A percentile compares a stretch with the other conserved stretches of the same genome.
Conservation (phyloP, 1,140 invertebrate species). For the Euwallacea fornicatus region DNA sequence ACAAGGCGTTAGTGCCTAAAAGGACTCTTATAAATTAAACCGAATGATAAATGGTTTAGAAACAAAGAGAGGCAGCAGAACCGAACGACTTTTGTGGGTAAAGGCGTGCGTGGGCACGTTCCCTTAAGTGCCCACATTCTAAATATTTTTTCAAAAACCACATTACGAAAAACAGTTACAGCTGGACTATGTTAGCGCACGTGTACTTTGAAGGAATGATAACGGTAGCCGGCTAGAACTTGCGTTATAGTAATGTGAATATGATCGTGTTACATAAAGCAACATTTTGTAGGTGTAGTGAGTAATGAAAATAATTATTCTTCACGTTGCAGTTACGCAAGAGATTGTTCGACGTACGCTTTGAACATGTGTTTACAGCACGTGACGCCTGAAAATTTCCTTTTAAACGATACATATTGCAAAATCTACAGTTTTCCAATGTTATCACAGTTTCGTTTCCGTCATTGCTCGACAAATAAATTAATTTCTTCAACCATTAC, state of each 20-base stretch:
- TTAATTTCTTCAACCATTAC: too few species aligned
- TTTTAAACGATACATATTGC: background rate
- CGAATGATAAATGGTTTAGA: too few species aligned
- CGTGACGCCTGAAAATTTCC: slow-evolving; percentile 21
- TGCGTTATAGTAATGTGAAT: slow-evolving; percentile 27
- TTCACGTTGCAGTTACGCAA: slow-evolving; percentile 39
- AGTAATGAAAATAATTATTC: slow-evolving; percentile 41
- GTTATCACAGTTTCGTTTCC: background rate
- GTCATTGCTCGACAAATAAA: background rate
- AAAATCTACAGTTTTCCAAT: background rate
- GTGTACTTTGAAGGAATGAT: slow-evolving; percentile 18
- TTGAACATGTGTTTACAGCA: slow-evolving; percentile 31
- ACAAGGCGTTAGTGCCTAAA: background rate
- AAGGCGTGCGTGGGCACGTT: too few species aligned
- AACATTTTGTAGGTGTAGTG: slow-evolving; percentile 38
- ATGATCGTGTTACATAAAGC: slow-evolving; percentile 34
- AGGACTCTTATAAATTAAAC: too few species aligned
- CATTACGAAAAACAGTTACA: background rate
- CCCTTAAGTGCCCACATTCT: too few species aligned
- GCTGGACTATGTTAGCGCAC: slow-evolving; percentile 9
- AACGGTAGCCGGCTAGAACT: slow-evolving; percentile 22
- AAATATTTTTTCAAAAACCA: too few species aligned
- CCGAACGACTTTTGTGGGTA: too few species aligned
- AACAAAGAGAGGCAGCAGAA: too few species aligned
- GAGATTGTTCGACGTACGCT: slow-evolving; percentile 35